Evolutionary conservation across 2,888 invertebrate species (phyloP).

Genomic region (Noctua comes): DNA sequence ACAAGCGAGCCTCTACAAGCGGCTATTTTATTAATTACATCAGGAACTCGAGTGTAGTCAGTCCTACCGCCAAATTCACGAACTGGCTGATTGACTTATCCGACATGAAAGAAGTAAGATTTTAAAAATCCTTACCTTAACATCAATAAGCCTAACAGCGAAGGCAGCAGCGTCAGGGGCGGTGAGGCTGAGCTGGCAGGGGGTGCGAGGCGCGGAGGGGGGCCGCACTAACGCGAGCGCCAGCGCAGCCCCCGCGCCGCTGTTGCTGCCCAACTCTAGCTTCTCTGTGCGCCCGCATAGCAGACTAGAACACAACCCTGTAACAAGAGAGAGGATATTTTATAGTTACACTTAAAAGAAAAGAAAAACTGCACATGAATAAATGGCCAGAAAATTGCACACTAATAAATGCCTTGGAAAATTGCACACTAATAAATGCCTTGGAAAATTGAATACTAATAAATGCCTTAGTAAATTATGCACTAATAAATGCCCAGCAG

Average conservation of each 20-base stretch:
- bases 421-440: neutral
- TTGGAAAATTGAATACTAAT: neutral
- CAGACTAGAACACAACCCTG: conserved; percentile 85
- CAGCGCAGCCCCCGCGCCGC: conserved; percentile 83
- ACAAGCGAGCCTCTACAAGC: neutral
- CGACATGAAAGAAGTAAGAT: neutral
- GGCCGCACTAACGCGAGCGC: conserved; percentile 84
- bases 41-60: neutral
- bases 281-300: conserved; percentile 87
- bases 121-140: conserved; percentile 79
- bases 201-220: conserved; percentile 69
- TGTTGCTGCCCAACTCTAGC: conserved; percentile 82
- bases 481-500: neutral
- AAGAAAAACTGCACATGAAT: neutral
- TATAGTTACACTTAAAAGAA: neutral
- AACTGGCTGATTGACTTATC: neutral
- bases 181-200: conserved; percentile 83
- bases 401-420: neutral
- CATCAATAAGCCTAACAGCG: conserved; percentile 86
- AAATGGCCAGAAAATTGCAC: neutral
- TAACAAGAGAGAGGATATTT: conserved; percentile 43
- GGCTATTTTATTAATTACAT: neutral
- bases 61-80: neutral
- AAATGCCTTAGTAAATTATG: no score
- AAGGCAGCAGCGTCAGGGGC: conserved; percentile 87